These are phyloP conservation scores for Lerista edwardsae DNA, from an alignment of 2,797 vertebrate species.

Conservation along the genomic window DNA sequence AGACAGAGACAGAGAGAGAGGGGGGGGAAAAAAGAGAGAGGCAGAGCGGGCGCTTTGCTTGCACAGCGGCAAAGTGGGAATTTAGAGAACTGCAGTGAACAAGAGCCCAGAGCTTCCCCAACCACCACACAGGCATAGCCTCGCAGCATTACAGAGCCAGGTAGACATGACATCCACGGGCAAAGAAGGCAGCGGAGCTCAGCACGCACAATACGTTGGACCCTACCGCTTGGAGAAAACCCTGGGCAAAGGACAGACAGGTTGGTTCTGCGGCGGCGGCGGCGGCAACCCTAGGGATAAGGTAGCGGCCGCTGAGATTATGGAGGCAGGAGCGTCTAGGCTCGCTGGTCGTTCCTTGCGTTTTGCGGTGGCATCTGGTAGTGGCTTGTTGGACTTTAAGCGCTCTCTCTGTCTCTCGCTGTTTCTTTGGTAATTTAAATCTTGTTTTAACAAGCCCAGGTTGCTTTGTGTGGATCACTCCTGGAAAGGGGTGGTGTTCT, in stretches of 20 bases:
- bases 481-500: slow-evolving; percentile 71
- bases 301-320: slow-evolving; percentile 48
- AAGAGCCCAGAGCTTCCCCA: slow-evolving; percentile 57
- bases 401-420: background rate
- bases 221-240: slow-evolving; percentile 99
- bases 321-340: slow-evolving; percentile 54
- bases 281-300: slow-evolving; percentile 42
- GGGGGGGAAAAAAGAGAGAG: background rate
- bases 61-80: slow-evolving; percentile 73
- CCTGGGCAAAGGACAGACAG: slow-evolving; percentile 99
- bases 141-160: slow-evolving; percentile 70
- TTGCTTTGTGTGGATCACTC: slow-evolving; percentile 65
- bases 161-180: slow-evolving; percentile 95
- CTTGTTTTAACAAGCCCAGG: slow-evolving; percentile 24
- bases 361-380: slow-evolving; percentile 37
- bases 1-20: background rate
- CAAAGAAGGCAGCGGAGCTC: slow-evolving; percentile 96
- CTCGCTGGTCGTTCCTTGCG: slow-evolving; percentile 6
- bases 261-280: slow-evolving; percentile 81
- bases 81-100: slow-evolving; percentile 70
- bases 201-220: slow-evolving; percentile 99
- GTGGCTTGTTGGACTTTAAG: background rate
- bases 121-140: slow-evolving; percentile 46
- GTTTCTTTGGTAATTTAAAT: slow-evolving; percentile 29
- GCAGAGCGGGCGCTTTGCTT: slow-evolving; percentile 67